Evolutionary conservation across 1,140 invertebrate genomes (phyloP), one percentile per base, ranked within the genome.

Genomic region (Zophobas morio): DNA sequence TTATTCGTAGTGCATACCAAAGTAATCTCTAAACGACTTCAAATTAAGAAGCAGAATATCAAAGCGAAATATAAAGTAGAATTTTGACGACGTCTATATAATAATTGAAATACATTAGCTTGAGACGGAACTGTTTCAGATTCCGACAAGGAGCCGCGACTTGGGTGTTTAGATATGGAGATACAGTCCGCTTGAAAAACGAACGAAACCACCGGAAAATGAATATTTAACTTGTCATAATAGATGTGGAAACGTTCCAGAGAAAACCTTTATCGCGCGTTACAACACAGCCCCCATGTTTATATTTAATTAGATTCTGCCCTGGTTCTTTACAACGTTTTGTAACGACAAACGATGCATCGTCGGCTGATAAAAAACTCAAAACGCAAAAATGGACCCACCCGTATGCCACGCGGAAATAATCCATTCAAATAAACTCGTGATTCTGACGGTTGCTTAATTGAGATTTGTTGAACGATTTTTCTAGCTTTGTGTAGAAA

Each of bases 141-240:
- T 60, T 60, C 56, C 5, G 47, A 8, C 46, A 34, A 60, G 56
- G n/a, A 75, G 2, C 4, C 20, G 56, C 73, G n/a, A 63, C 70
- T 72, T 72, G 51, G 74, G 42, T 76, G 78, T 79, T 76, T 79
- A 79, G 78, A 76, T 79, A 79, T 76, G 74, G 51, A 79, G 74
- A 79, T 79, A 76, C 74, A 72, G 34, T 72, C 74, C 63, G 74
- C 78, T 78, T 80, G 78, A 82, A 81, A 82, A 82, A 81, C 72
- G 77, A 81, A 78, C 72, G 78, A 82, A 80, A 78, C 80, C 79
- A 80, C 80, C 81, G 79, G 78, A 83, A 83, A 83, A 83, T 83
- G 82, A 80, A 83, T 83, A 81, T 83, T 83, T 83, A 83, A 81
- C 82, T 83, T 83, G 82, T 81, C 79, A 83, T 83, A 83, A 81